Evolutionary conservation across 2,888 invertebrate genomes (phyloP).

Genomic region (Sminthurides aquaticus): DNA sequence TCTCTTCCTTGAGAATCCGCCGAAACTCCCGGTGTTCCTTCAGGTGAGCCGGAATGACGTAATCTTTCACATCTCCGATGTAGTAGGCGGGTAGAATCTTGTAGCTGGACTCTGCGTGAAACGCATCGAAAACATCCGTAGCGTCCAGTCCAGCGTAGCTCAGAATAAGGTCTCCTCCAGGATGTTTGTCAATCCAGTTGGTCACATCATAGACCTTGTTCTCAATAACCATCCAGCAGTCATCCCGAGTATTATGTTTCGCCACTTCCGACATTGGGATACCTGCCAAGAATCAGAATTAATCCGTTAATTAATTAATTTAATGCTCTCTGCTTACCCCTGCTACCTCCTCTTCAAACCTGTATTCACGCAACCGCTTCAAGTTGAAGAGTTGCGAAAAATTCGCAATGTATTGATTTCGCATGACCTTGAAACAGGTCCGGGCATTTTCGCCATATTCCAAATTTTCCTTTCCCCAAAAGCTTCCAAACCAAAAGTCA

Average conservation of each 20-base stretch:
- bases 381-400: too few species aligned
- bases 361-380: too few species aligned
- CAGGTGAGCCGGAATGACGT: slow-evolving; percentile 2
- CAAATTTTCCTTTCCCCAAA: too few species aligned
- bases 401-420: too few species aligned
- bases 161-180: slow-evolving; percentile 17
- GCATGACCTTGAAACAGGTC: too few species aligned
- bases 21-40: slow-evolving; percentile 14
- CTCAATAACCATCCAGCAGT: slow-evolving; percentile 19
- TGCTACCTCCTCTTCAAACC: too few species aligned
- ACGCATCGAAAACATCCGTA: slow-evolving; percentile 17
- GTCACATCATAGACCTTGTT: slow-evolving; percentile 17
- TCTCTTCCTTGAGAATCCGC: slow-evolving; percentile 8
- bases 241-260: slow-evolving; percentile 8
- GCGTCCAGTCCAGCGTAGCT: slow-evolving; percentile 19
- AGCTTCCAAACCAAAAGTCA: too few species aligned
- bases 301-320: too few species aligned
- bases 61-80: slow-evolving; percentile 8
- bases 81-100: slow-evolving; percentile 12
- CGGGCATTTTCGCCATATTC: too few species aligned
- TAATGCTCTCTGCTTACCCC: too few species aligned
- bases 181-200: slow-evolving; percentile 16
- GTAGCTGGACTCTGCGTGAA: slow-evolving; percentile 17
- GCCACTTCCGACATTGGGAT: slow-evolving; percentile 15
- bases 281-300: too few species aligned